phyloP scores from a whole-genome alignment of 37 sponge, comb jelly and placozoan genomes.

The Hexactinellida sp. region DNA sequence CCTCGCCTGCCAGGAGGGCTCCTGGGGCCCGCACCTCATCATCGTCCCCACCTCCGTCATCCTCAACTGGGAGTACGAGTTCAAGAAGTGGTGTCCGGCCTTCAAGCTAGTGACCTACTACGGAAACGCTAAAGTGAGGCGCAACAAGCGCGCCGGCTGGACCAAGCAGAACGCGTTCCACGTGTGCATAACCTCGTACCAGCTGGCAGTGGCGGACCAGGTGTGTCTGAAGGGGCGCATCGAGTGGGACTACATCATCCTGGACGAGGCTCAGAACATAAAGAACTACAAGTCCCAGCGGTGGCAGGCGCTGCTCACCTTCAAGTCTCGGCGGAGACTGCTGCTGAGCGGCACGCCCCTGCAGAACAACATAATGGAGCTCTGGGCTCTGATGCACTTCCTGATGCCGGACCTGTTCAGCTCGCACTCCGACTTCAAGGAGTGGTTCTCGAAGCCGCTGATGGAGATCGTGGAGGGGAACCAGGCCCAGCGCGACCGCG shows the following conservation, averaged over 20 bases:
- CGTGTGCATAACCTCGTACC: conserved; percentile 98
- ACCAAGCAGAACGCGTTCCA: conserved; percentile 57
- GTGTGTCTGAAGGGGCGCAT: conserved; percentile 68
- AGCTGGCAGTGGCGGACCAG: conserved; percentile 87
- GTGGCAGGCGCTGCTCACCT: conserved; percentile 92
- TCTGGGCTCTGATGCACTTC: conserved; percentile 99
- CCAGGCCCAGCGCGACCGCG: conserved; percentile 87
- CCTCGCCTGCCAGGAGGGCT: conserved; percentile 70
- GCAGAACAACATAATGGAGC: conserved; percentile 97
- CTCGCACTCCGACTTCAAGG: conserved; percentile 91
- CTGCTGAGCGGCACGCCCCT: conserved; percentile 96
- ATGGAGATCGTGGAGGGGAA: conserved; percentile 98
- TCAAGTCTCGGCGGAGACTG: conserved; percentile 79
- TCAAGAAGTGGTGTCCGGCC: conserved; percentile 99
- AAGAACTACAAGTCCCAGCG: conserved; percentile 99
- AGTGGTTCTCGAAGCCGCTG: conserved; percentile 99
- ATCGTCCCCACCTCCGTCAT: conserved; percentile 95
- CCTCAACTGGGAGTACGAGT: conserved; percentile 95
- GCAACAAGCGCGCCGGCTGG: conserved; percentile 64
- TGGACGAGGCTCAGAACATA: conserved; percentile 99
- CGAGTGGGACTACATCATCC: conserved; percentile 86
- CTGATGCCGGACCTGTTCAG: conserved; percentile 95
- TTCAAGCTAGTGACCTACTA: conserved; percentile 96
- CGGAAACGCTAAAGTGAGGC: conserved; percentile 84
- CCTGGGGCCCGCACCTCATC: conserved; percentile 97